Evolutionary conservation across 1,140 invertebrate species (phyloP).

Genomic region (Trypoxylus dichotomus): DNA sequence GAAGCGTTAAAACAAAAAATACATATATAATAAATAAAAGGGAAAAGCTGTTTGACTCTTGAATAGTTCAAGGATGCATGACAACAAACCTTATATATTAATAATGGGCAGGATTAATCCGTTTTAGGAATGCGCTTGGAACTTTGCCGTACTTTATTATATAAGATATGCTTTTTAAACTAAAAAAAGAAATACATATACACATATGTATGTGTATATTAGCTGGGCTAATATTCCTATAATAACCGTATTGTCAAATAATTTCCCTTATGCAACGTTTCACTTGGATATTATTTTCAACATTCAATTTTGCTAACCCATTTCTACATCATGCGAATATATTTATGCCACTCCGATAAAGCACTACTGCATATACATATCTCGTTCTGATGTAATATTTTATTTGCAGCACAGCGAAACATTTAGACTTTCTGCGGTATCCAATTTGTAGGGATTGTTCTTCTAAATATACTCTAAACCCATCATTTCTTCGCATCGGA

Average conservation of each 20-base stretch:
- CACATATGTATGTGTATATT: too few relatives aligned
- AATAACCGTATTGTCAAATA: background rate
- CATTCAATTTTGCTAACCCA: background rate
- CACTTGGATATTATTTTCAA: background rate
- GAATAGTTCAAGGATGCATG: too few relatives aligned
- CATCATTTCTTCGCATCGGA: background rate
- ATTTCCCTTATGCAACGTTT: background rate
- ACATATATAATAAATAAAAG: too few relatives aligned
- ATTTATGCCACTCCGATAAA: background rate
- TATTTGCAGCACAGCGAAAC: background rate
- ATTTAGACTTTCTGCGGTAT: constrained; percentile 4
- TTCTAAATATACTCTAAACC: constrained; percentile 23
- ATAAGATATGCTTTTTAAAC: too few relatives aligned
- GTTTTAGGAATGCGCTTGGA: too few relatives aligned
- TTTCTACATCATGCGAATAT: background rate
- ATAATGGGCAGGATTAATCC: too few relatives aligned
- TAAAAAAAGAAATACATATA: too few relatives aligned
- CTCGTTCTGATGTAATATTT: constrained; percentile 11
- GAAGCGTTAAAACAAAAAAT: too few relatives aligned
- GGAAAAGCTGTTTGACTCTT: too few relatives aligned
- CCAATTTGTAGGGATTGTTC: constrained; percentile 25
- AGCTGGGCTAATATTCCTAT: background rate
- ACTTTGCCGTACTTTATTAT: too few relatives aligned
- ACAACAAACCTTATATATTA: too few relatives aligned
- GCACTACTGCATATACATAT: background rate